These are phyloP conservation scores for Zaprionus lineosus DNA, from an alignment of 2,888 invertebrate genomes.

Conservation along the genomic window DNA sequence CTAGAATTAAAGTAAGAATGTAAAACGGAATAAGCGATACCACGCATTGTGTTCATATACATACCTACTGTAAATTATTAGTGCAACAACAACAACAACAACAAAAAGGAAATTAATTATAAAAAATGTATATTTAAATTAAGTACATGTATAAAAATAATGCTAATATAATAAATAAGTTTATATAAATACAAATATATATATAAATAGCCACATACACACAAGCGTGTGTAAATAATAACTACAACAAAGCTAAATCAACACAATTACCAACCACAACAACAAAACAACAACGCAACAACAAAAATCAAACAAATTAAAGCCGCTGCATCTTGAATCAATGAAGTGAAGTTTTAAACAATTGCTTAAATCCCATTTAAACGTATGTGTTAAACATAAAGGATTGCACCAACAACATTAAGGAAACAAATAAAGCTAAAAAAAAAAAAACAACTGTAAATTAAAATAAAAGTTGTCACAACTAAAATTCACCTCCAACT, in stretches of 20 bases:
- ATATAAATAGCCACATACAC: not conserved
- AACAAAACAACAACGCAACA: slow-evolving; percentile 10
- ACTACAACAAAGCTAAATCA: not conserved
- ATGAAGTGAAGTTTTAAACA: slow-evolving; percentile 15
- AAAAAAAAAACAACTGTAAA: slow-evolving; percentile 14
- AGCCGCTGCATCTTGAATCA: slow-evolving; percentile 46
- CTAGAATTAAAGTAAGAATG: slow-evolving; percentile 19
- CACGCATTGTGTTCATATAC: slow-evolving; percentile 46
- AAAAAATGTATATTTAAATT: slow-evolving; percentile 13
- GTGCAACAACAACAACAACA: slow-evolving; percentile 19
- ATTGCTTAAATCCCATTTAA: slow-evolving; percentile 17
- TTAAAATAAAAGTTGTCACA: slow-evolving; percentile 17
- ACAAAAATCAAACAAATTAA: slow-evolving; percentile 29
- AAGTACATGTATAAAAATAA: slow-evolving; percentile 6
- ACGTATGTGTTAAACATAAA: slow-evolving; percentile 13
- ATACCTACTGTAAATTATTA: slow-evolving; percentile 14
- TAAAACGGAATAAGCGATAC: slow-evolving; percentile 40
- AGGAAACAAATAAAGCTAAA: slow-evolving; percentile 24
- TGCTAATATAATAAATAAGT: slow-evolving; percentile 5
- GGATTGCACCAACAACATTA: slow-evolving; percentile 6
- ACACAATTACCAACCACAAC: not conserved
- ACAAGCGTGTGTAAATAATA: slow-evolving; percentile 16
- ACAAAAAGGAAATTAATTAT: slow-evolving; percentile 5
- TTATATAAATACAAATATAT: slow-evolving; percentile 5
- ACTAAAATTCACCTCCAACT: slow-evolving; percentile 26